Evolutionary conservation across 35 echinoderm and acorn worm species (phyloP).

Genomic region (Heliocidaris tuberculata): DNA sequence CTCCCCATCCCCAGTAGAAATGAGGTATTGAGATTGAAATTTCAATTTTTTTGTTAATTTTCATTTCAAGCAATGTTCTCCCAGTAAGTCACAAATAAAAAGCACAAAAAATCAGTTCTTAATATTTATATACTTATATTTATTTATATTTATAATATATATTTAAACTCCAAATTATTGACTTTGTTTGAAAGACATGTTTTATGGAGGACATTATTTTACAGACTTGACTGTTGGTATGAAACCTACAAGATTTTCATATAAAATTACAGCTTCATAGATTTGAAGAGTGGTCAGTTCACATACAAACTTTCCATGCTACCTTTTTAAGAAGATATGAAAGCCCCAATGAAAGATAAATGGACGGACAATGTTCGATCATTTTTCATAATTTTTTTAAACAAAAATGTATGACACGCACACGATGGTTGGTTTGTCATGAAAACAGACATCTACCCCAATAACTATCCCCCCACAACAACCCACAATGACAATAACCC

Average conservation of each 20-base stretch:
- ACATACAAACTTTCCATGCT: too few relatives aligned
- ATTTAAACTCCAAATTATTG: not conserved
- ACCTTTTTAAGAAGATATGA: not conserved
- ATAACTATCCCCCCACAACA: too few relatives aligned
- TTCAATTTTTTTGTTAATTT: too few relatives aligned
- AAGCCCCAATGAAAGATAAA: not conserved
- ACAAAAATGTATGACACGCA: too few relatives aligned
- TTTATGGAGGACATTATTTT: not conserved
- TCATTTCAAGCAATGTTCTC: too few relatives aligned
- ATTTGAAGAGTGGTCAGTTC: too few relatives aligned
- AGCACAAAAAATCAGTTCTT: not conserved
- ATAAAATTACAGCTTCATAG: too few relatives aligned
- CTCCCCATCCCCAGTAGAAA: too few relatives aligned
- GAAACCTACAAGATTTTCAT: not conserved
- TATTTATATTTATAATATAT: slow-evolving; percentile 6
- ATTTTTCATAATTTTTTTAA: not conserved
- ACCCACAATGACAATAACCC: too few relatives aligned
- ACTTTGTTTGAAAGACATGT: not conserved
- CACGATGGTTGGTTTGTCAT: too few relatives aligned
- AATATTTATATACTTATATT: not conserved
- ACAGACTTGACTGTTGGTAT: not conserved
- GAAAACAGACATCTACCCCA: too few relatives aligned
- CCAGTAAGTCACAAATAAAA: not conserved
- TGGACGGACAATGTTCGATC: not conserved
- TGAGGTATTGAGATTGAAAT: too few relatives aligned